phyloP scores from a whole-genome alignment of 2,113 vertebrate species.

The Daubentonia madagascariensis region DNA sequence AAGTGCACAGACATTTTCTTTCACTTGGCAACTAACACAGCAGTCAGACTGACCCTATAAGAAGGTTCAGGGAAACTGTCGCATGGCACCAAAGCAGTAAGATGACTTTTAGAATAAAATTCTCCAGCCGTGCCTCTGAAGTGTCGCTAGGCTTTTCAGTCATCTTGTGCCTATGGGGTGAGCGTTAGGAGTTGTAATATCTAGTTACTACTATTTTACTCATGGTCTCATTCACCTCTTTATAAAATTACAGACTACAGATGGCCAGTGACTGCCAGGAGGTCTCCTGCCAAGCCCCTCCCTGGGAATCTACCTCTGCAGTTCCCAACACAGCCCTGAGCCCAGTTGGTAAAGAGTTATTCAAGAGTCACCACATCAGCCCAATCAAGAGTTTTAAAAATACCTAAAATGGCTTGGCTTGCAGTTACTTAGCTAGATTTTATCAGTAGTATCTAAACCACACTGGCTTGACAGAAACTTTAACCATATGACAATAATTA shows the following conservation, averaged over 20 bases:
- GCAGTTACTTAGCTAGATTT: background rate
- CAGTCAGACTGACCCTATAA: background rate
- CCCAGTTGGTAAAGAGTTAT: no score
- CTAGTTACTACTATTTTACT: no score
- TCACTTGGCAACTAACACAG: background rate
- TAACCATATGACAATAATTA: background rate
- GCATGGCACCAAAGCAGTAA: rapidly evolving
- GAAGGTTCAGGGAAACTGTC: background rate
- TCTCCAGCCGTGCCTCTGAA: background rate
- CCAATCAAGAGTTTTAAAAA: background rate
- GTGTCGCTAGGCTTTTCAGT: background rate
- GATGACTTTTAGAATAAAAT: background rate
- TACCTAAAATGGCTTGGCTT: background rate
- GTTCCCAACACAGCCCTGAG: rapidly evolving
- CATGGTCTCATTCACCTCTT: background rate
- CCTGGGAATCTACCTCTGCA: background rate
- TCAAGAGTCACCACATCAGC: background rate
- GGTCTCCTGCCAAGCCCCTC: no score
- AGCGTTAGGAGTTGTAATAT: no score
- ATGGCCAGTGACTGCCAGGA: rapidly evolving
- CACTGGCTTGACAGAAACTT: no score
- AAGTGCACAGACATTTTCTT: background rate
- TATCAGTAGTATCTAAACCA: background rate
- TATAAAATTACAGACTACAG: background rate
- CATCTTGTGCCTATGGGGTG: no score